phyloP scores from a whole-genome alignment of 37 sponge, comb jelly and placozoan genomes.

The Corticium candelabrum region DNA sequence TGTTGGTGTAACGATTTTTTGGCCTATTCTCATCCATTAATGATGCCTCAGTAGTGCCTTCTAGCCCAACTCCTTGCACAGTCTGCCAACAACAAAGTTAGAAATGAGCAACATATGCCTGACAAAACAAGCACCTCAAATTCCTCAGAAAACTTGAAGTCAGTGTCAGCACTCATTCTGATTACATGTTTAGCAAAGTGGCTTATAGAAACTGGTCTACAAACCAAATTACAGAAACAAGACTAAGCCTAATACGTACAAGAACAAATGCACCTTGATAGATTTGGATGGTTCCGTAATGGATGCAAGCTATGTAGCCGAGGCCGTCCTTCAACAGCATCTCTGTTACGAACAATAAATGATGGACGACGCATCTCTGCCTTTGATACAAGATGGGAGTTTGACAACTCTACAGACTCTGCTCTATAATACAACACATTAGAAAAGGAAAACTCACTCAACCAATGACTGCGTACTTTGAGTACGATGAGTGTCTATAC shows the following conservation, averaged over 20 bases:
- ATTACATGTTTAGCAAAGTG: conserved; percentile 26
- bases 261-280: neutral
- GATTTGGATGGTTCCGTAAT: neutral
- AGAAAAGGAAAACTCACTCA: too few relatives aligned
- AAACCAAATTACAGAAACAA: neutral
- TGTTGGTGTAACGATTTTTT: conserved; percentile 86
- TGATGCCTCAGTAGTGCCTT: conserved; percentile 68
- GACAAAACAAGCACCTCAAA: conserved; percentile 41
- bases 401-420: too few relatives aligned
- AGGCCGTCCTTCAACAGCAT: neutral
- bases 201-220: conserved; percentile 3
- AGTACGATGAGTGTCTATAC: neutral
- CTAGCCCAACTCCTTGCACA: conserved; percentile 65
- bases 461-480: too few relatives aligned
- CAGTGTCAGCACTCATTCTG: conserved; percentile 52
- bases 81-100: conserved; percentile 12
- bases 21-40: conserved; percentile 73
- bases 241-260: neutral
- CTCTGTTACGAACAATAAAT: neutral
- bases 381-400: neutral
- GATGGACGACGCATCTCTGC: neutral
- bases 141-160: conserved; percentile 72
- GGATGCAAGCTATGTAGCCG: neutral
- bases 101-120: neutral
- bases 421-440: too few relatives aligned